These are phyloP conservation scores for Bergia puertoricense DNA, from an alignment of 92 coral and sea anemone genomes.

Conservation along the genomic window DNA sequence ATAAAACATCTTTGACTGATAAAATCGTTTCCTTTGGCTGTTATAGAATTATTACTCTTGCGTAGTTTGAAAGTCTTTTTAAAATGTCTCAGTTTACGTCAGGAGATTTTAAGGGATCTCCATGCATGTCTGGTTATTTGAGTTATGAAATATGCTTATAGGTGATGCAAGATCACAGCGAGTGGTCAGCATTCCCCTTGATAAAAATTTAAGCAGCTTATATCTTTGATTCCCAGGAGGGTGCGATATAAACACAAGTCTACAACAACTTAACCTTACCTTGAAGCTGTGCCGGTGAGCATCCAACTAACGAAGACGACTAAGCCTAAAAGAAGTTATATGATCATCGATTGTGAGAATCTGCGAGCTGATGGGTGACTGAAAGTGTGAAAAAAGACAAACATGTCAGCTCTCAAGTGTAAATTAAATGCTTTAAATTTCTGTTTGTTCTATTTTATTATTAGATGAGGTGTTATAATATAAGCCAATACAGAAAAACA, in stretches of 20 bases:
- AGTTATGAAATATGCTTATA: background rate
- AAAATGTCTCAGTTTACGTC: background rate
- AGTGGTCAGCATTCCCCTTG: background rate
- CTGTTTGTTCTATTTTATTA: background rate
- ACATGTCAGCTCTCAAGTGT: background rate
- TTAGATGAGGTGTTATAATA: background rate
- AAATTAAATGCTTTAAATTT: background rate
- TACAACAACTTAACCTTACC: background rate
- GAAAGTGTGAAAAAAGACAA: background rate
- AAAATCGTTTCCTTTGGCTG: background rate
- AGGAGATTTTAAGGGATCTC: background rate
- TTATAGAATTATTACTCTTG: background rate
- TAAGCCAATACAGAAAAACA: background rate
- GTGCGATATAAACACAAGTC: background rate
- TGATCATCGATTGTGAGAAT: background rate
- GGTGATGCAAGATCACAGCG: background rate
- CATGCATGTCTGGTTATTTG: background rate
- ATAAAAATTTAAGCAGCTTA: background rate
- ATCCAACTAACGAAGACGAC: background rate
- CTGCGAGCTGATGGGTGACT: background rate
- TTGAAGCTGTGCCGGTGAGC: background rate
- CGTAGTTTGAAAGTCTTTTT: background rate
- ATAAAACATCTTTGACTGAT: background rate
- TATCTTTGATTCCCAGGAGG: background rate
- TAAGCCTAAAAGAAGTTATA: no score